phyloP scores from a whole-genome alignment of 2,888 invertebrate species.

The Sceliomorpha sp. region DNA sequence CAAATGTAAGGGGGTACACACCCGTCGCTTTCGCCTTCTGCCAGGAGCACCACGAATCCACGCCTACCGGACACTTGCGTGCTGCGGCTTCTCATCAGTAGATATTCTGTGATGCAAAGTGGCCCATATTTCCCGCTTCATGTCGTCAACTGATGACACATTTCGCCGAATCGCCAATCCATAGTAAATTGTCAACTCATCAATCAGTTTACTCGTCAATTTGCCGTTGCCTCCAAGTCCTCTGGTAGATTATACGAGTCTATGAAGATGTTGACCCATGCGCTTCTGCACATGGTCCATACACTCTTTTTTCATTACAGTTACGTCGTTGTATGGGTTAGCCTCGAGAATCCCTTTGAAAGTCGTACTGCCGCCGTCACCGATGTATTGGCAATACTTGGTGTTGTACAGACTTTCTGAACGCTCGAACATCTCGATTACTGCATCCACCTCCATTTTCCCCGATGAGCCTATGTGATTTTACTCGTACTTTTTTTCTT shows the following conservation, averaged over 20 bases:
- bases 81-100: slow-evolving; percentile 58
- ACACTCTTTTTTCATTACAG: slow-evolving; percentile 28
- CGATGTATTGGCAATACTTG: slow-evolving; percentile 26
- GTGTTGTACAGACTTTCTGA: slow-evolving; percentile 19
- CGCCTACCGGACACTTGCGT: slow-evolving; percentile 31
- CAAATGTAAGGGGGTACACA: too few relatives aligned
- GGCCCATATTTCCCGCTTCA: slow-evolving; percentile 55
- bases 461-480: neutral
- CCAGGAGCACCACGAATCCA: slow-evolving; percentile 57
- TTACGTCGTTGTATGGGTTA: slow-evolving; percentile 21
- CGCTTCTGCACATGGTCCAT: slow-evolving; percentile 32
- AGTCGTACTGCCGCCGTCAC: too few relatives aligned
- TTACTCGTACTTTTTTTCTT: neutral
- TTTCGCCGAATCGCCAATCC: slow-evolving; percentile 50
- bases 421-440: slow-evolving; percentile 23
- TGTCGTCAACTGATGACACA: slow-evolving; percentile 31
- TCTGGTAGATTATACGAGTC: too few relatives aligned
- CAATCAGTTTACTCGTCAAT: too few relatives aligned
- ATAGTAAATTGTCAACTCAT: slow-evolving; percentile 48
- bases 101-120: slow-evolving; percentile 58
- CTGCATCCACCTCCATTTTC: neutral
- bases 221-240: too few relatives aligned
- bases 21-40: slow-evolving; percentile 38
- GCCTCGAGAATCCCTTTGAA: slow-evolving; percentile 31
- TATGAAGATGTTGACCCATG: too few relatives aligned